Conservation (phyloP, 2,888 invertebrate genomes). For the Malacosoma neustria region DNA sequence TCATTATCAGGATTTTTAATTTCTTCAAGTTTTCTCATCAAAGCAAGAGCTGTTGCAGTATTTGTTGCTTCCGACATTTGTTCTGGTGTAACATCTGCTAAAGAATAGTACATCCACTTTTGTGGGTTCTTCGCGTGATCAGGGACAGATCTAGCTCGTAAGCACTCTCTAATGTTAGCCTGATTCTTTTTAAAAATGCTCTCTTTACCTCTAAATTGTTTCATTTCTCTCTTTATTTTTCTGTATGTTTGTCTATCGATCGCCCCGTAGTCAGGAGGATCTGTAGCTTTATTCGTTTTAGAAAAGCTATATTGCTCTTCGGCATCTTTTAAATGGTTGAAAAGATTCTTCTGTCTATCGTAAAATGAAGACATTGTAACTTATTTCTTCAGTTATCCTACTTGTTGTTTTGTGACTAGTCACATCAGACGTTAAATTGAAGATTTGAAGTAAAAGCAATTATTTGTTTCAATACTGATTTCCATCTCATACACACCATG, state of each 20-base stretch:
- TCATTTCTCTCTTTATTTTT: conserved; percentile 68
- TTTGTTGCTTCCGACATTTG: conserved; percentile 88
- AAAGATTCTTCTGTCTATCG: conserved; percentile 80
- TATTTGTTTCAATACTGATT: too few species aligned
- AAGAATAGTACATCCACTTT: conserved; percentile 87
- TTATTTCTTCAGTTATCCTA: too few species aligned
- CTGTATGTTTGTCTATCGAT: conserved; percentile 45
- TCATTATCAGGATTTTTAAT: conserved; percentile 32
- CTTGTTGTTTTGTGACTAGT: too few species aligned
- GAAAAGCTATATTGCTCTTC: conserved; percentile 69
- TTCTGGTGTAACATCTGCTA: conserved; percentile 83
- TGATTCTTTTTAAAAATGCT: conserved; percentile 87
- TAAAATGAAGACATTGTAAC: conserved; percentile 59
- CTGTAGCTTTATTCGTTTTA: conserved; percentile 38
- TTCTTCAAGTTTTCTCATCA: conserved; percentile 80
- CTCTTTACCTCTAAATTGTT: conserved; percentile 80
- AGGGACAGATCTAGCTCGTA: conserved; percentile 54
- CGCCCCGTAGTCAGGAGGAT: conserved; percentile 38
- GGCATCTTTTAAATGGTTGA: conserved; percentile 79
- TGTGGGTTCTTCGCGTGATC: conserved; percentile 82
- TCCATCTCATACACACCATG: too few species aligned
- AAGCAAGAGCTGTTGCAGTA: conserved; percentile 84
- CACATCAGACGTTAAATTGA: too few species aligned
- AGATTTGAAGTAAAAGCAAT: too few species aligned
- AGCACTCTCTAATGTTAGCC: conserved; percentile 75